These are phyloP conservation scores for Carterocephalus palaemon DNA, from an alignment of 2,888 invertebrate species.

Conservation along the genomic window DNA sequence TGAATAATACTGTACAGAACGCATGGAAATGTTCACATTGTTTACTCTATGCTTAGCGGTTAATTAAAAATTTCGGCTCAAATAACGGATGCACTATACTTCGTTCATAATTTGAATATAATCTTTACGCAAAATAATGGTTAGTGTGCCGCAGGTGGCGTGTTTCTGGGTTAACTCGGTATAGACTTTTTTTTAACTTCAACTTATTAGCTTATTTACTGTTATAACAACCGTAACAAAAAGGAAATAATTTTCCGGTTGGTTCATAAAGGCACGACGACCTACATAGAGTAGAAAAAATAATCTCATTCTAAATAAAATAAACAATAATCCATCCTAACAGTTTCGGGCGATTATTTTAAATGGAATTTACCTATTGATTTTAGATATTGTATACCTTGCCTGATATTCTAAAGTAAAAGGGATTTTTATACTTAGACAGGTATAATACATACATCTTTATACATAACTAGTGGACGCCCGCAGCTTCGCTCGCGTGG, in stretches of 20 bases:
- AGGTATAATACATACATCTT: too few relatives aligned
- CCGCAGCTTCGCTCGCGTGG: too few relatives aligned
- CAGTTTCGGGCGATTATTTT: too few relatives aligned
- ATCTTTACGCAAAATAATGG: constrained; percentile 11
- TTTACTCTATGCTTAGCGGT: constrained; percentile 9
- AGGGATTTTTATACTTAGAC: too few relatives aligned
- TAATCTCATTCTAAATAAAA: too few relatives aligned
- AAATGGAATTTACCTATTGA: too few relatives aligned
- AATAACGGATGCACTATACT: constrained; percentile 13
- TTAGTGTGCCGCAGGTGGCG: constrained; percentile 13
- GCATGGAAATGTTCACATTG: constrained; percentile 13
- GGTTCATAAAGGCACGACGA: constrained; percentile 8
- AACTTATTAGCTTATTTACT: constrained; percentile 6
- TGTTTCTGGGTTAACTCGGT: constrained; percentile 19
- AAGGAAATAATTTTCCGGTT: constrained; percentile 25
- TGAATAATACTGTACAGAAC: constrained; percentile 4
- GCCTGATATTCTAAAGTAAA: too few relatives aligned
- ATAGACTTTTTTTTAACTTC: constrained; percentile 1
- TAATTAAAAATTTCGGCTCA: constrained; percentile 7
- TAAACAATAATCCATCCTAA: too few relatives aligned
- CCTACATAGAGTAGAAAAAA: too few relatives aligned
- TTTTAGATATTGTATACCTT: too few relatives aligned
- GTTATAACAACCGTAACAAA: constrained; percentile 17
- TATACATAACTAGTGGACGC: too few relatives aligned
- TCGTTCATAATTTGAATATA: constrained; percentile 17